Evolutionary conservation across 2,888 invertebrate genomes (phyloP).

Genomic region (Mythimna impura): DNA sequence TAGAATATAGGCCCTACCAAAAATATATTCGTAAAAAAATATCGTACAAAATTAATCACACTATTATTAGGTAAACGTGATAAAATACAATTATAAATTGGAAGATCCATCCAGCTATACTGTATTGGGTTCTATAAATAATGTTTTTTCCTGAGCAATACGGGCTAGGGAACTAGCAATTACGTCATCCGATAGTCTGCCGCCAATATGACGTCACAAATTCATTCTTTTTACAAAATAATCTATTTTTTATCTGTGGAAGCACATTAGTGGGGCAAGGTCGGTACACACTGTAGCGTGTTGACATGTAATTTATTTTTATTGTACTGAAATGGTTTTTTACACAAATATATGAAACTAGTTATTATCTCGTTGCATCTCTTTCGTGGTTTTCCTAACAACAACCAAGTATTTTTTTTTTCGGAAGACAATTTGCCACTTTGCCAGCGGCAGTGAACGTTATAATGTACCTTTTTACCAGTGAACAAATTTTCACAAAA

Average conservation of each 20-base stretch:
- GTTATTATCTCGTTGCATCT: not conserved
- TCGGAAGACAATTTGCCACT: not conserved
- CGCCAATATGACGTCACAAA: slow-evolving; percentile 17
- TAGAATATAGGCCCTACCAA: too few relatives aligned
- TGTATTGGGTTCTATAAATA: slow-evolving; percentile 29
- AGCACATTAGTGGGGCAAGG: slow-evolving; percentile 41
- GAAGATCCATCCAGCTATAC: not conserved
- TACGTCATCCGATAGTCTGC: slow-evolving; percentile 37
- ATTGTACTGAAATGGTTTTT: slow-evolving; percentile 1
- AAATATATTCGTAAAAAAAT: too few relatives aligned
- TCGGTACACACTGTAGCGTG: slow-evolving; percentile 41
- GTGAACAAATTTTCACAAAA: not conserved
- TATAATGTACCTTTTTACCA: not conserved
- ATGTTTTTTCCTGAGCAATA: slow-evolving; percentile 6
- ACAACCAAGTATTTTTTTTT: not conserved
- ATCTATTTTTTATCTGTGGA: slow-evolving; percentile 35
- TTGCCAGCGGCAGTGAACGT: not conserved
- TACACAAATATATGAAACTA: not conserved
- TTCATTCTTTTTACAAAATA: slow-evolving; percentile 20
- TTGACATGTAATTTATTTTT: slow-evolving; percentile 10
- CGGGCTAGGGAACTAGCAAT: slow-evolving; percentile 15
- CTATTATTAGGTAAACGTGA: too few relatives aligned
- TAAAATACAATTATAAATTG: not conserved
- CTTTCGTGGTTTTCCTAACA: not conserved
- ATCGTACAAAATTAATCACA: too few relatives aligned